Evolutionary conservation across 2,888 invertebrate genomes (phyloP), one percentile per base, ranked within the genome.

Genomic region (Noctua janthe): DNA sequence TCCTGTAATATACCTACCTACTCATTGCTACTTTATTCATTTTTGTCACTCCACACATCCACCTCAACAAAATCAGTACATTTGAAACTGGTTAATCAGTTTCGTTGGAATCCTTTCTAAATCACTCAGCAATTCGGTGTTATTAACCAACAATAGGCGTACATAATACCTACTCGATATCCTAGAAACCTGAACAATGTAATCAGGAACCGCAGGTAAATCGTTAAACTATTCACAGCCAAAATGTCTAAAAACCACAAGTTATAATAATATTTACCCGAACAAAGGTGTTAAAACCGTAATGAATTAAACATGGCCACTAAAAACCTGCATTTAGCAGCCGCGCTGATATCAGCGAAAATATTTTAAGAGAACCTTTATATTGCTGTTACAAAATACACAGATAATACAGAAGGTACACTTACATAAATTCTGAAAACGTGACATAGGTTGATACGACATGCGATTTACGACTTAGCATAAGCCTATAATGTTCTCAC

Each of bases 341-440:
- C 62, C 23, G 17, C 10, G 10, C 8, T 51, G 77, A 76, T 83
- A 29, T 51, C 35, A 47, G 35, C 7, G 62, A 84, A 84, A 73
- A 80, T 15, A 74, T 71, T 82, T 82, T 74, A 71, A 49, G 39
- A 35, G 49, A 62, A 71, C n/a, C 35, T 59, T 73, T 83, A 56
- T 43, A 29, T 2, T 20, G 29, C 49, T 5, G 15, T 39, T 13
- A 13, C 11, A 62, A 59, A 47, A 3, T 13, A 76, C 3, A 8
- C 4, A 54, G 11, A 10, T 8, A 0, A 5, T 49, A 2, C 39
- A 69, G 56, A 81, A 78, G 81, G 15, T 20, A 66, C 35, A 62
- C 15, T 6, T 29, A 29, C 59, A 29, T 29, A 62, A 0, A 1
- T 0, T 2, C 15, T 15, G n/a, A n/a, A 62, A 29, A 15, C 15